These are phyloP conservation scores for Cottus gobio DNA, from an alignment of 2,113 vertebrate species.

Conservation along the genomic window DNA sequence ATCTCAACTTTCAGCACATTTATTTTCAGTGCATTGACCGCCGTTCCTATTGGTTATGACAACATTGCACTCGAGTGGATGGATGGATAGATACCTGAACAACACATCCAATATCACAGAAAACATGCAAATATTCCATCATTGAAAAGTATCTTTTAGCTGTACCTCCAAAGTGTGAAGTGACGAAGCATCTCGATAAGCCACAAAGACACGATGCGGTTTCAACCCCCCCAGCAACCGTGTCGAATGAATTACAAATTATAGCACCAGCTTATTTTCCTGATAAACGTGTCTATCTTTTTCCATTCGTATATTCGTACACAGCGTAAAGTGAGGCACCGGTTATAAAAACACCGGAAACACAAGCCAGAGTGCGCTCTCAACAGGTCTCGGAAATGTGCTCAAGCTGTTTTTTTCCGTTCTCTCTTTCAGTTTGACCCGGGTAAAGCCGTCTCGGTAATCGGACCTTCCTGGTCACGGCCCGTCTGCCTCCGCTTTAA, in stretches of 20 bases:
- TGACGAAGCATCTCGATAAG: not conserved
- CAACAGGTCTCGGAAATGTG: too few relatives aligned
- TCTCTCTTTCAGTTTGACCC: not conserved
- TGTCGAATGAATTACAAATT: not conserved
- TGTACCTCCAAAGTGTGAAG: not conserved
- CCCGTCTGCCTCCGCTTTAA: not conserved
- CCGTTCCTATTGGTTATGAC: not conserved
- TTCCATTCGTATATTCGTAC: too few relatives aligned
- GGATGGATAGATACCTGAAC: not conserved
- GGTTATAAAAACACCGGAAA: not conserved
- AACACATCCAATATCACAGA: not conserved
- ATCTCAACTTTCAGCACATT: not conserved
- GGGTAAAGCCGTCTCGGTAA: not conserved
- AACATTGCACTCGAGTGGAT: not conserved
- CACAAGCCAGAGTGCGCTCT: not conserved
- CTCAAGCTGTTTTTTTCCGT: too few relatives aligned
- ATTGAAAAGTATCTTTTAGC: not conserved
- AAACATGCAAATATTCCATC: not conserved
- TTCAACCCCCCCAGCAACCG: not conserved
- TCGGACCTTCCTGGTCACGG: not conserved
- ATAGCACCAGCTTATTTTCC: too few relatives aligned
- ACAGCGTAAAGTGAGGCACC: not conserved
- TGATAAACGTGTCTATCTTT: not conserved
- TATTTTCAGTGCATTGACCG: not conserved
- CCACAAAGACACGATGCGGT: not conserved